Percentiles rank a stretch among this genome's conserved stretches.
Evolutionary conservation across 2,888 invertebrate species (phyloP).

Genomic region (Panopea generosa): DNA sequence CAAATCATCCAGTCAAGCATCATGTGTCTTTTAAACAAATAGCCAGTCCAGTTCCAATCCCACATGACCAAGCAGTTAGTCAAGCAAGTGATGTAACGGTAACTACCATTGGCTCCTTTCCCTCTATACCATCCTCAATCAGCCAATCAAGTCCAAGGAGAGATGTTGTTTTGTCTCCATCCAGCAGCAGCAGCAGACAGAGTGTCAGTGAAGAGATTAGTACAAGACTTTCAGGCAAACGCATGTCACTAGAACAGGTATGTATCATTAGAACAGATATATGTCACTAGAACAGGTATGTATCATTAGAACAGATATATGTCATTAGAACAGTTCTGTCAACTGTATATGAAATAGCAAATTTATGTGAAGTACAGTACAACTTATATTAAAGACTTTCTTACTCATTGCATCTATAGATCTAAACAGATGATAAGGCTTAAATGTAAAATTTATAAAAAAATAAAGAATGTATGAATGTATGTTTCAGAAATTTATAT

Average conservation of each 20-base stretch:
- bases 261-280: constrained; percentile 31
- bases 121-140: constrained; percentile 53
- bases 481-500: too few species aligned
- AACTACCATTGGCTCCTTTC: constrained; percentile 54
- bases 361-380: too few species aligned
- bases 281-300: constrained; percentile 41
- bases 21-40: constrained; percentile 24
- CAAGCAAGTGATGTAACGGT: constrained; percentile 52
- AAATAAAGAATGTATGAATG: too few species aligned
- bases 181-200: constrained; percentile 39
- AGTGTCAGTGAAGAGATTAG: constrained; percentile 34
- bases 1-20: background rate
- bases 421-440: too few species aligned
- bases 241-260: constrained; percentile 44
- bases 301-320: constrained; percentile 35
- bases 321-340: constrained; percentile 38
- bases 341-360: too few species aligned
- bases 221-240: constrained; percentile 36
- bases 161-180: constrained; percentile 39
- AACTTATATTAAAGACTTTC: background rate
- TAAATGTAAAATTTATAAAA: too few species aligned
- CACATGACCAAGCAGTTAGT: constrained; percentile 14
- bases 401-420: too few species aligned
- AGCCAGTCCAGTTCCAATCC: constrained; percentile 9
- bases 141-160: constrained; percentile 46